Percentiles rank a stretch among this genome's conserved stretches.
phyloP scores from a whole-genome alignment of 1,140 invertebrate genomes.

The Drosophila ficusphila region DNA sequence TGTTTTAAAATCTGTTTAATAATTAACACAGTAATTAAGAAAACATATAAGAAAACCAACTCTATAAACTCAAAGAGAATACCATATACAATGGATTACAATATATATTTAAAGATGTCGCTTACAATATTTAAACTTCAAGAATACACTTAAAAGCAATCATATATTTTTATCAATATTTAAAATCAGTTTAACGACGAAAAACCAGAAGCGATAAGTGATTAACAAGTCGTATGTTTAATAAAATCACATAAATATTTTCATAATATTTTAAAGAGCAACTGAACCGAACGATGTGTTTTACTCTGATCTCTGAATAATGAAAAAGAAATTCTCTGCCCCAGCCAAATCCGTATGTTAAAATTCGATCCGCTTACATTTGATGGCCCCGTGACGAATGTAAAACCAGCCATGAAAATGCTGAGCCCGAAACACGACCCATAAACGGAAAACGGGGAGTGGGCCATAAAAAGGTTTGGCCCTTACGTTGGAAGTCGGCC shows the following conservation, averaged over 20 bases:
- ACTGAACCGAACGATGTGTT: conserved; percentile 22
- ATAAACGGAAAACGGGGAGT: conserved; percentile 28
- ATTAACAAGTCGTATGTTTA: conserved; percentile 11
- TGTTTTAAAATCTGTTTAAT: neutral
- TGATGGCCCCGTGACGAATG: conserved; percentile 55
- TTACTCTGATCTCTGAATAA: conserved; percentile 11
- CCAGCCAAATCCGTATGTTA: conserved; percentile 14
- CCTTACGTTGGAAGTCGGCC: conserved; percentile 16
- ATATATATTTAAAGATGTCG: conserved; percentile 1
- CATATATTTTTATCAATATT: conserved; percentile 30
- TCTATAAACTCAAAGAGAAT: neutral
- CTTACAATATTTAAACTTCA: conserved; percentile 2
- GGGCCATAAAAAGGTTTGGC: conserved; percentile 40
- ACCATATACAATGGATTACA: no score
- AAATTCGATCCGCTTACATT: conserved; percentile 49
- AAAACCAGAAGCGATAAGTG: conserved; percentile 13
- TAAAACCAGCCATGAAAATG: conserved; percentile 57
- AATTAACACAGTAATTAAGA: no score
- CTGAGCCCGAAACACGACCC: conserved; percentile 25
- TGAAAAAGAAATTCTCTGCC: conserved; percentile 16
- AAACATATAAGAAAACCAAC: no score
- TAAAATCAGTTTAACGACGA: conserved; percentile 9
- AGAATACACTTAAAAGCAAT: conserved; percentile 4
- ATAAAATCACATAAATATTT: conserved; percentile 44
- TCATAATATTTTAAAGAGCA: conserved; percentile 32